Base-by-base conservation (phyloP, 2,888 invertebrate species). In the Cartodere bifasciata region DNA sequence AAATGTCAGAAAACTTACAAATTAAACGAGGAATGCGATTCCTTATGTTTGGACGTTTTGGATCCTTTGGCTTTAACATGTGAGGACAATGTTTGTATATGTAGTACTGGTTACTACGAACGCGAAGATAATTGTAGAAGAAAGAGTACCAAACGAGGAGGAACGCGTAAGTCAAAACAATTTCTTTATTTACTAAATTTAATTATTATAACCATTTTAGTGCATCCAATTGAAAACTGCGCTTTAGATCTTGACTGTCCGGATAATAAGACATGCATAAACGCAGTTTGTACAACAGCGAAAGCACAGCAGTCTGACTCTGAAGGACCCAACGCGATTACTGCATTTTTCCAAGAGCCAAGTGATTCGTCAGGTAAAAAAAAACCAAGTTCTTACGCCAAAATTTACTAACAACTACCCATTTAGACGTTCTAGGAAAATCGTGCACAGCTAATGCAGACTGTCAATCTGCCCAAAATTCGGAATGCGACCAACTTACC, bases 121-220 rank as follows among this genome's bases (percentile, higher is more conserved):
- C 20, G 20, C 6, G 20, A 20, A n/a, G n/a, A 6, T 20, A n/a
- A 20, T 7, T 20, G 20, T n/a, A 20, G 20, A 20, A 20, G n/a
- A 20, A 20, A n/a, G n/a, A 20, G n/a, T 20, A 6, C 20, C 7
- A 20, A 20, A n/a, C 7, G 6, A 20, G 7, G n/a, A 20, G n/a
- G n/a, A n/a, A 7, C n/a, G n/a, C 20, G n/a, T 7, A 20, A 7
- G 6, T 7, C 20, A 20, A 20, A 20, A 7, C n/a, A 7, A 20
- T 7, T 20, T 7, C 20, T n/a, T n/a, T 20, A 20, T 20, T 20
- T 20, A n/a, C 7, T 20, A 20, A 20, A 20, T n/a, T 20, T 20
- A 7, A 7, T 7, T 20, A 7, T 20, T 20, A 20, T 7, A 20
- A 20, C n/a, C n/a, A n/a, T n/a, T n/a, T n/a, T n/a, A n/a, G n/a